Conservation (phyloP, 2,113 vertebrate genomes). For the Tenrec ecaudatus region DNA sequence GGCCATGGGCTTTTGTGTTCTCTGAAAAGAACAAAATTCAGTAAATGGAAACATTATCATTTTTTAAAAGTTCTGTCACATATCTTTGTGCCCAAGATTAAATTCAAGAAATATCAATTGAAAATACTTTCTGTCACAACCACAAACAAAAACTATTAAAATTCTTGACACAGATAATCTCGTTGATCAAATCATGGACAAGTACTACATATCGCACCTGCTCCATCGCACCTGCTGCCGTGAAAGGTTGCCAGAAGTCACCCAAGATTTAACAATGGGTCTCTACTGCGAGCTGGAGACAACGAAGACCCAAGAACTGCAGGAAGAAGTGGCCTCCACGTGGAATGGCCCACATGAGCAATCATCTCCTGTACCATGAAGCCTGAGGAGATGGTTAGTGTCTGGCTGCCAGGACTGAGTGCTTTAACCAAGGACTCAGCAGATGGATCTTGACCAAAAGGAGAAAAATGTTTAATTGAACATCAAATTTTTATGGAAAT, state of each 20-base stretch:
- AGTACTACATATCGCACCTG: background rate
- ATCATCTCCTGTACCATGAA: background rate
- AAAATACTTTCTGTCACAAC: background rate
- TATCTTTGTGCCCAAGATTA: background rate
- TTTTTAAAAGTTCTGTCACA: background rate
- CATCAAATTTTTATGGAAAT: background rate
- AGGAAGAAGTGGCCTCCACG: background rate
- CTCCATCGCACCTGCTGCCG: background rate
- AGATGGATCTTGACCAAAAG: background rate
- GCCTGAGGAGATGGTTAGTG: background rate
- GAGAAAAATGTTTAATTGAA: background rate
- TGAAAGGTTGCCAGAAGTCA: background rate
- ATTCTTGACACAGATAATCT: background rate
- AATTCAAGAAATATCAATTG: background rate
- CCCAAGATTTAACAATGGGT: background rate
- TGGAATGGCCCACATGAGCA: background rate
- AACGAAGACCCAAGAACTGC: background rate
- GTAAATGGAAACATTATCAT: background rate
- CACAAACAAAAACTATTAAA: background rate
- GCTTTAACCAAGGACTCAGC: background rate
- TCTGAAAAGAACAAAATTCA: conserved; percentile 39
- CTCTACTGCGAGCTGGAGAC: background rate
- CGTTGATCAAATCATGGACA: background rate
- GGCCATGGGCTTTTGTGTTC: background rate
- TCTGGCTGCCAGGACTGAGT: background rate